Percentiles rank a stretch among this genome's conserved stretches.
These are phyloP conservation scores for Lasioglossum figueresi DNA, from an alignment of 2,888 invertebrate species.

Conservation along the genomic window DNA sequence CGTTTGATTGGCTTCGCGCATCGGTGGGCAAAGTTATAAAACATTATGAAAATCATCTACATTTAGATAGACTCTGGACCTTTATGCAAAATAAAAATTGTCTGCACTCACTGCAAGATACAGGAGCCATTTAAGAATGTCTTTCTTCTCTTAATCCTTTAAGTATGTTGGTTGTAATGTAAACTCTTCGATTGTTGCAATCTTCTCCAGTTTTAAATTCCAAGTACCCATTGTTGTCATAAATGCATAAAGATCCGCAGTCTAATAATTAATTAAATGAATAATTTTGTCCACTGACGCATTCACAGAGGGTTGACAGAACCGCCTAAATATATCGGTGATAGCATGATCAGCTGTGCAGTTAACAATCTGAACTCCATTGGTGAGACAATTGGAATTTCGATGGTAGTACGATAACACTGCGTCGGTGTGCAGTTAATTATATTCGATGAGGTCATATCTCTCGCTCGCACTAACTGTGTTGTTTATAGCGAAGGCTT, in stretches of 20 bases:
- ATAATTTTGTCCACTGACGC: not conserved
- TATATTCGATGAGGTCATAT: not conserved
- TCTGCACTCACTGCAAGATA: too few relatives aligned
- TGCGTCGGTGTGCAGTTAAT: not conserved
- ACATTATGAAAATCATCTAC: not conserved
- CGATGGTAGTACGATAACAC: not conserved
- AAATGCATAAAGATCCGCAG: too few relatives aligned
- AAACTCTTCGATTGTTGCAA: too few relatives aligned
- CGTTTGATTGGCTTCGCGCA: constrained; percentile 30
- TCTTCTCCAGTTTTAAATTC: too few relatives aligned
- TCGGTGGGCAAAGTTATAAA: not conserved
- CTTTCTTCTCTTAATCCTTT: too few relatives aligned
- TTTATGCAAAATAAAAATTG: too few relatives aligned
- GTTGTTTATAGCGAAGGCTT: not conserved
- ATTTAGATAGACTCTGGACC: too few relatives aligned
- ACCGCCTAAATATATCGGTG: not conserved
- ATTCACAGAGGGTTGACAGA: not conserved
- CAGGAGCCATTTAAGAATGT: too few relatives aligned
- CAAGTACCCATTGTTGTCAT: too few relatives aligned
- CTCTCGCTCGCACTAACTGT: not conserved
- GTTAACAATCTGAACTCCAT: not conserved
- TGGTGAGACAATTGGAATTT: not conserved
- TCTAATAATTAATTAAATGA: too few relatives aligned
- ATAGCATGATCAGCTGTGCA: not conserved
- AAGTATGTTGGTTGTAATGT: too few relatives aligned